Conservation (phyloP, 2,797 vertebrate species). For the Amazona ochrocephala region DNA sequence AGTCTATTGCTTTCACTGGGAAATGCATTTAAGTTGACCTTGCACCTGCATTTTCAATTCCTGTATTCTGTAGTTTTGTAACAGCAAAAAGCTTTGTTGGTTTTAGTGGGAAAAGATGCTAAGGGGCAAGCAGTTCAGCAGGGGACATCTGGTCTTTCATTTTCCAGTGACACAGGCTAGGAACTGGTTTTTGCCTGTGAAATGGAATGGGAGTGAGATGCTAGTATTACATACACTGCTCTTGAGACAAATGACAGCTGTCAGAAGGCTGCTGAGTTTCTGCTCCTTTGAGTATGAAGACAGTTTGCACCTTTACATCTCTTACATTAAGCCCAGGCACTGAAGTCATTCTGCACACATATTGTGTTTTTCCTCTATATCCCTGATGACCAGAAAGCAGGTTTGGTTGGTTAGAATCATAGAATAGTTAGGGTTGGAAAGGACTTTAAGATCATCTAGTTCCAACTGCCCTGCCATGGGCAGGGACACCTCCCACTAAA, state of each 20-base stretch:
- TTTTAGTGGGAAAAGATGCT: neutral
- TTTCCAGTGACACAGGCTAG: neutral
- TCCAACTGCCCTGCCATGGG: too few relatives aligned
- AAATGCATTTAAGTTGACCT: neutral
- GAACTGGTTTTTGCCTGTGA: neutral
- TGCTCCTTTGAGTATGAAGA: neutral
- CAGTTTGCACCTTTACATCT: neutral
- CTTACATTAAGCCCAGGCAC: neutral
- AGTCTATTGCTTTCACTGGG: neutral
- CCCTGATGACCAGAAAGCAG: neutral
- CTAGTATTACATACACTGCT: neutral
- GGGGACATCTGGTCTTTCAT: neutral
- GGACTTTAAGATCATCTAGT: too few relatives aligned
- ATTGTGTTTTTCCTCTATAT: neutral
- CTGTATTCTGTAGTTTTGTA: neutral
- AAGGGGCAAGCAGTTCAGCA: neutral
- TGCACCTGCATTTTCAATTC: neutral
- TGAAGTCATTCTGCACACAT: neutral
- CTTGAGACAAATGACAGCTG: slow-evolving; percentile 3
- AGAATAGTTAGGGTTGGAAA: too few relatives aligned
- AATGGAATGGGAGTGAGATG: neutral
- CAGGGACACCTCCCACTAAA: too few relatives aligned
- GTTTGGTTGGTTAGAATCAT: neutral
- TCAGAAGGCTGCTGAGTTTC: neutral
- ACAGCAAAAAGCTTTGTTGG: neutral